Base-by-base conservation (phyloP, 2,888 invertebrate genomes). In the Onchidella celtica region DNA sequence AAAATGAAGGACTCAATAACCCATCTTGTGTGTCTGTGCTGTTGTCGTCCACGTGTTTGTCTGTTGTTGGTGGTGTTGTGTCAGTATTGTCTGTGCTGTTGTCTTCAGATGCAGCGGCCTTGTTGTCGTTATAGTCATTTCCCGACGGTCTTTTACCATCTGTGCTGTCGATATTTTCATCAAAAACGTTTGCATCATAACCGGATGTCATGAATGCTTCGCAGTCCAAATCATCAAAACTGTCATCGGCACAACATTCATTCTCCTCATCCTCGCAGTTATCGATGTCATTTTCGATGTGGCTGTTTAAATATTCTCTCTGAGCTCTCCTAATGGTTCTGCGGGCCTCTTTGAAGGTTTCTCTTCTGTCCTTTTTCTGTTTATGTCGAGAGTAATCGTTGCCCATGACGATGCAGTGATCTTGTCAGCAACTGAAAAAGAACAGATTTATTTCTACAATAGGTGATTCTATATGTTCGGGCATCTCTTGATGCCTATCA, bases 271-370 rank as follows among this genome's bases (percentile, higher is more conserved):
- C 70, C 11, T 78, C 70, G n/a, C 78, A 66, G 36, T 74, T 68
- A 32, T 79, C 79, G 14, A 66, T 17, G 17, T 73, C 66, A 29
- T 68, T 74, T 59, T 80, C 80, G 34, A 80, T 74, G 32, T 80
- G 80, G 66, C 74, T 80, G 74, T 74, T 65, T 55, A 66, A 80
- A 27, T 80, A 80, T 74, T 80, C 74, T 55, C 47, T 38, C 24
- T 80, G 80, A 0, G 80, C 80, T 36, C 74, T 66, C 27, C 40
- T 72, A 29, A 80, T 80, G 14, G 40, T n/a, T 4, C 34, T 32
- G 2, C 79, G 79, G 1, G 79, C 32, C 2, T 66, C 29, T 34
- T 57, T 79, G 4, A 1, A 11, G 3, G 34, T 17, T 47, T 63
- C 72, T 6, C 14, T 24, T 14, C 17, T 55, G 17, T 65, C 72